Evolutionary conservation across 2,113 vertebrate genomes (phyloP).

Genomic region (Equus quagga): DNA sequence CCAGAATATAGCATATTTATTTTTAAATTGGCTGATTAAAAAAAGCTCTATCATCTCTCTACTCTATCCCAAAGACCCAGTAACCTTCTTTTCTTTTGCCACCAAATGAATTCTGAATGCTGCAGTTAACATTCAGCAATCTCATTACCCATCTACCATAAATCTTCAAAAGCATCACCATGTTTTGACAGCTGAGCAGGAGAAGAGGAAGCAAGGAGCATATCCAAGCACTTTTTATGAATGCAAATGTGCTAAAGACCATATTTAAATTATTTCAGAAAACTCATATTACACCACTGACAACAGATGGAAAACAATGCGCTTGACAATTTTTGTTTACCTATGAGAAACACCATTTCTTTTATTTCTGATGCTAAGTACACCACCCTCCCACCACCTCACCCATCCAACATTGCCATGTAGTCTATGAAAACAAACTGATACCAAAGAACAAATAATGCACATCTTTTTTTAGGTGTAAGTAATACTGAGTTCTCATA

Average conservation of each 20-base stretch:
- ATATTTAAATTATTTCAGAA: constrained; percentile 84
- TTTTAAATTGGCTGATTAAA: constrained; percentile 79
- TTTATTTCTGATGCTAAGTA: constrained; percentile 1
- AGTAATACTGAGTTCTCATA: not conserved
- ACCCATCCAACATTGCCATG: constrained; percentile 46
- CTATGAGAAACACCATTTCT: not conserved
- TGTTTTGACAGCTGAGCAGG: constrained; percentile 86
- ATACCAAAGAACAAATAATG: not conserved
- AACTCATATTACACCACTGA: constrained; percentile 43
- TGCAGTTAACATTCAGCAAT: constrained; percentile 84
- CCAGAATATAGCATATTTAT: constrained; percentile 76
- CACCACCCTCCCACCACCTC: not conserved
- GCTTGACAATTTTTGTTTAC: constrained; percentile 30
- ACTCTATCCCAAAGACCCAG: constrained; percentile 60
- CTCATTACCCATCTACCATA: constrained; percentile 85
- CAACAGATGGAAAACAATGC: constrained; percentile 46
- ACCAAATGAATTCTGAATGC: constrained; percentile 84
- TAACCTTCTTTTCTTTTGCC: constrained; percentile 72
- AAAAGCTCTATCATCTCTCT: constrained; percentile 78
- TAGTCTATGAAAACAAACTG: constrained; percentile 57
- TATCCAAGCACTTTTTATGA: constrained; percentile 83
- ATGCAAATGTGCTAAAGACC: constrained; percentile 84
- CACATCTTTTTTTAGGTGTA: not conserved
- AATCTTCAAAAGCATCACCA: constrained; percentile 86
- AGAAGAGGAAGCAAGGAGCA: constrained; percentile 81